These are phyloP conservation scores for Malacoctenus gilli DNA, from an alignment of 2,797 vertebrate species.

Conservation along the genomic window DNA sequence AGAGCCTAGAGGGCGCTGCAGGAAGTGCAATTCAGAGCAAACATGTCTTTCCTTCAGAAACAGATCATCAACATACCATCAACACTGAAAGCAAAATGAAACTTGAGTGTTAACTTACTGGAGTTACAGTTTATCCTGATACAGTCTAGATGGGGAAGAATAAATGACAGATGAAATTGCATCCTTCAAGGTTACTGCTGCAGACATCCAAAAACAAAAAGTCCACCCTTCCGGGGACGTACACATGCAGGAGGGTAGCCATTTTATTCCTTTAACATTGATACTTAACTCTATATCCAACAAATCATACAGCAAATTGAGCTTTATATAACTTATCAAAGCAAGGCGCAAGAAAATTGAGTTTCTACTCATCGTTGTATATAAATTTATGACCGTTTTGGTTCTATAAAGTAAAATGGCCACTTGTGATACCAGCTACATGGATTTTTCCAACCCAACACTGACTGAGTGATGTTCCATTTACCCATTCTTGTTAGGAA, in stretches of 20 bases:
- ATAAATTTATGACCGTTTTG: too few relatives aligned
- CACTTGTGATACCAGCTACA: conserved; percentile 95
- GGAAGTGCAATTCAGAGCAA: conserved; percentile 25
- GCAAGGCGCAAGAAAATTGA: too few relatives aligned
- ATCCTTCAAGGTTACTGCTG: conserved; percentile 99
- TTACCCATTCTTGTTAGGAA: conserved; percentile 13
- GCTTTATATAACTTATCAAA: too few relatives aligned
- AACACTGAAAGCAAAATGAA: conserved; percentile 95
- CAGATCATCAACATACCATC: conserved; percentile 70
- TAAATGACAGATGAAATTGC: conserved; percentile 99
- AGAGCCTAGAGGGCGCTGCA: background rate
- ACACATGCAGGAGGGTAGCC: conserved; percentile 98
- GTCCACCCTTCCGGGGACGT: conserved; percentile 99
- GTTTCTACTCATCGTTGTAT: too few relatives aligned
- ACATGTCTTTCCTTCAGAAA: conserved; percentile 47
- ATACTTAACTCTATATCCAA: conserved; percentile 7
- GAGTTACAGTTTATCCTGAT: conserved; percentile 99
- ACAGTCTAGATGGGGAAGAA: conserved; percentile 99
- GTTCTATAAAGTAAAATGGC: conserved; percentile 93
- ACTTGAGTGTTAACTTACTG: conserved; percentile 99
- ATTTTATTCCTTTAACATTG: conserved; percentile 82
- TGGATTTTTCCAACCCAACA: conserved; percentile 90
- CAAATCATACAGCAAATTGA: too few relatives aligned
- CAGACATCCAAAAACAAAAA: conserved; percentile 99
- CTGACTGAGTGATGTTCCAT: conserved; percentile 47